These are phyloP conservation scores for Pseudomyrmex cubaensis DNA, from an alignment of 1,140 invertebrate species.

Conservation along the genomic window DNA sequence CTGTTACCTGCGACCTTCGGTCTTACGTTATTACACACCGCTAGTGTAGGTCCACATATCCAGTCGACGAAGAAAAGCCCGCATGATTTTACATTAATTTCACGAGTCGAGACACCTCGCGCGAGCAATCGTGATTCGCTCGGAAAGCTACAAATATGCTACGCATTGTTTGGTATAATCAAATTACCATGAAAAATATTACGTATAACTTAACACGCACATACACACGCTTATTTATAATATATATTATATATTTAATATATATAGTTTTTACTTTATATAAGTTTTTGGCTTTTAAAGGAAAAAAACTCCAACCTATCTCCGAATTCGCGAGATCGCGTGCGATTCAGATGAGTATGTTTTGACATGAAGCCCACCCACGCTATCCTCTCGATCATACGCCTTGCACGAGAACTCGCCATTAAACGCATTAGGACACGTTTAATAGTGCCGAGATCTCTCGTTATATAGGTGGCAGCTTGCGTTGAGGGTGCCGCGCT, in stretches of 20 bases:
- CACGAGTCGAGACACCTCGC: slow-evolving; percentile 60
- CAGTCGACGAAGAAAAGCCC: slow-evolving; percentile 1
- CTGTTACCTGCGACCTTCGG: slow-evolving; percentile 78
- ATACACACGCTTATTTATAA: too few species aligned
- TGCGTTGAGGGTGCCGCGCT: slow-evolving; percentile 52
- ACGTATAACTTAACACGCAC: not conserved
- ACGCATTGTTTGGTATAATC: slow-evolving; percentile 11
- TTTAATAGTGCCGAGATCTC: slow-evolving; percentile 75
- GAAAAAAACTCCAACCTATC: not conserved
- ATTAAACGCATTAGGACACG: slow-evolving; percentile 83
- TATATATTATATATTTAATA: too few species aligned
- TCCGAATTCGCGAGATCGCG: slow-evolving; percentile 43
- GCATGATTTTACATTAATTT: slow-evolving; percentile 81
- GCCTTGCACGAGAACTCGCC: slow-evolving; percentile 79
- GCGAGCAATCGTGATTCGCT: slow-evolving; percentile 25
- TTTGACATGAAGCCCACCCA: slow-evolving; percentile 81
- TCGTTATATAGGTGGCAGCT: slow-evolving; percentile 62
- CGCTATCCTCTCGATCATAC: slow-evolving; percentile 74
- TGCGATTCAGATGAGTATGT: slow-evolving; percentile 71
- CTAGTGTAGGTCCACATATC: slow-evolving; percentile 49
- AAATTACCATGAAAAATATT: not conserved
- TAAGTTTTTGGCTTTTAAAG: too few species aligned
- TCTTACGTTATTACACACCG: slow-evolving; percentile 78
- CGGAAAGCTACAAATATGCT: slow-evolving; percentile 45
- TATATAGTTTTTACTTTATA: too few species aligned